Evolutionary conservation across 2,797 vertebrate genomes (phyloP), one percentile per base, ranked within the genome.

Genomic region (Margarornis squamiger): DNA sequence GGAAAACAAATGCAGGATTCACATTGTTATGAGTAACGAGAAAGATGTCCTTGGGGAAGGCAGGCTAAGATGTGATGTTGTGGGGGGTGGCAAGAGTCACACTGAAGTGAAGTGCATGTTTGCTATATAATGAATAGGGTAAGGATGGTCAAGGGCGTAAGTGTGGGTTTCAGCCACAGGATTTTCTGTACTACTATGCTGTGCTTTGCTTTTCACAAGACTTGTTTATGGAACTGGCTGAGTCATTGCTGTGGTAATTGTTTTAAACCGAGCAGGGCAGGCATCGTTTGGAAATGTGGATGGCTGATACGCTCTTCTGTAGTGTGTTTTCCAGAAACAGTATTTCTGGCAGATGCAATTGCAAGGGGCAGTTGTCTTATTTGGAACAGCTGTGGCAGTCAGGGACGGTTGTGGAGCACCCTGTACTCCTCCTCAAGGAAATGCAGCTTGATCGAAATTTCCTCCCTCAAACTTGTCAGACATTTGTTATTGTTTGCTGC

Each of bases 401-500:
- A 70, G 88, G 84, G 89, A 81, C 59, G 14, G 2, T 48, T 41
- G 30, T 74, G 77, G 84, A 83, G 68, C 88, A 93, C 48, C 27
- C 72, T 61, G 46, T 94, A 87, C 78, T 97, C 70, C 59, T 86
- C 38, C 96, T 95, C 41, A 54, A 97, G 97, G 96, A 98, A 98
- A 91, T 94, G 83, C 81, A 95, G 76, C 91, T 96, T 94, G 54
- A 34, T 97, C 75, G 91, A 67, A 77, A 95, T 96, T 98, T 98
- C 97, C 96, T 97, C 68, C 81, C 51, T 96, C 74, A 73, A 78
- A 97, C 65, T 67, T 90, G 83, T 95, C 66, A 91, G 74, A 88
- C 71, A 46, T 92, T 96, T 96, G 72, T 96, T 96, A 95, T 93
- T 98, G 96, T 97, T 98, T 96, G 94, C 84, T 93, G 26, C 70